Evolutionary conservation across 30 jellyfish, hydroid and myxozoan species (phyloP).

Genomic region (Mastigias papua): DNA sequence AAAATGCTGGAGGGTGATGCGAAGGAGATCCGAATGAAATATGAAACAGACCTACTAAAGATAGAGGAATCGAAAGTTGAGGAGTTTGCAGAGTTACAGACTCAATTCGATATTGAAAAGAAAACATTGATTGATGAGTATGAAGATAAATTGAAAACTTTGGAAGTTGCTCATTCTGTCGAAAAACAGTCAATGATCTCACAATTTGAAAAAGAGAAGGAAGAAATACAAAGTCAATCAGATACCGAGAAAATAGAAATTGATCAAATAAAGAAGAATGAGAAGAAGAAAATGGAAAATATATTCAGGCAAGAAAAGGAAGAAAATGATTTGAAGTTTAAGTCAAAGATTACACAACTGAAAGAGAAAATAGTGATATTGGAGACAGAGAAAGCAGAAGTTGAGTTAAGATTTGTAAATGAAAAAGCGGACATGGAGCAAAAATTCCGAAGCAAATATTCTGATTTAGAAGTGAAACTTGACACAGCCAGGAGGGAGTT

Average conservation of each 20-base stretch:
- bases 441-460: slow-evolving; percentile 78
- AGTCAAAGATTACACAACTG: slow-evolving; percentile 79
- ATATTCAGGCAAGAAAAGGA: slow-evolving; percentile 87
- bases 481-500: slow-evolving; percentile 56
- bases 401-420: slow-evolving; percentile 78
- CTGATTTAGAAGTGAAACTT: slow-evolving; percentile 75
- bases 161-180: slow-evolving; percentile 49
- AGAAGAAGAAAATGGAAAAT: slow-evolving; percentile 75
- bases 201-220: slow-evolving; percentile 79
- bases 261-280: slow-evolving; percentile 50
- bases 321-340: slow-evolving; percentile 83
- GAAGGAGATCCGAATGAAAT: slow-evolving; percentile 59
- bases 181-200: slow-evolving; percentile 69
- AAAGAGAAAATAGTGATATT: slow-evolving; percentile 93
- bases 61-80: slow-evolving; percentile 58
- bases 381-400: slow-evolving; percentile 91
- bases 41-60: slow-evolving; percentile 65
- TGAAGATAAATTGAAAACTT: slow-evolving; percentile 43
- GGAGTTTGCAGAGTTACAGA: slow-evolving; percentile 77
- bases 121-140: slow-evolving; percentile 49
- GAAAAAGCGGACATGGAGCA: slow-evolving; percentile 97
- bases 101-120: slow-evolving; percentile 67
- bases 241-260: slow-evolving; percentile 76
- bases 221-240: slow-evolving; percentile 54
- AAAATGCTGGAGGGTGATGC: slow-evolving; percentile 77